Evolutionary conservation across 2,888 invertebrate genomes (phyloP), one percentile per base, ranked within the genome.

Genomic region (Watsonalla binaria): DNA sequence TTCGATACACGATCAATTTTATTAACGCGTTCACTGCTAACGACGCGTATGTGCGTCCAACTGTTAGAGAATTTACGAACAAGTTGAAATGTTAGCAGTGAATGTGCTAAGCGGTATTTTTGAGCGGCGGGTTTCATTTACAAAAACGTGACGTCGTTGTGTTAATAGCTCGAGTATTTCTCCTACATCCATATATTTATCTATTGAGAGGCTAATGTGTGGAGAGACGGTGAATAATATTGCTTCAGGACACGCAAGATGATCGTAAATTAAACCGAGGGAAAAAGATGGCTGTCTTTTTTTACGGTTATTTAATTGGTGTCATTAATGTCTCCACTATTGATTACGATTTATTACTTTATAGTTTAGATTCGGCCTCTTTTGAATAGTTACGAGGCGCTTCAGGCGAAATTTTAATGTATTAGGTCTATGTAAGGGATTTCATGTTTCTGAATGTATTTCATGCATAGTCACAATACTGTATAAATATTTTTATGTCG

Each of bases 281-380:
- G 66, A 72, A 73, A 70, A 69, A 74, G 72, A 75, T 73, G 70
- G 69, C 58, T 65, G 76, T 71, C 42, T 11, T 71, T 75, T 76
- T 80, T 80, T 78, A 84, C 70, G 76, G 78, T 79, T 75, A 78
- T 84, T 84, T 84, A 84, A 86, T 85, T 80, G 84, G 70, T 73
- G 69, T 78, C 80, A 81, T 83, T 84, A 84, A 75, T 60, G 78
- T 77, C 75, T 61, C 55, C 52, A 55, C 68, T 78, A 80, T 80
- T 82, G 79, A 84, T 84, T 82, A 81, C 80, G 68, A 86, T 86
- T 85, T 84, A 85, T 85, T 64, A 59, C 59, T 61, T 48, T 59
- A 67, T 63, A 60, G 66, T 66, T 69, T 63, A 66, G 51, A 52
- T 42, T 11, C 42, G 57, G 54, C 47, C 59, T 49, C 47, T 59